Evolutionary conservation across 2,888 invertebrate species (phyloP).

Genomic region (Leptinotarsa peninsularis): DNA sequence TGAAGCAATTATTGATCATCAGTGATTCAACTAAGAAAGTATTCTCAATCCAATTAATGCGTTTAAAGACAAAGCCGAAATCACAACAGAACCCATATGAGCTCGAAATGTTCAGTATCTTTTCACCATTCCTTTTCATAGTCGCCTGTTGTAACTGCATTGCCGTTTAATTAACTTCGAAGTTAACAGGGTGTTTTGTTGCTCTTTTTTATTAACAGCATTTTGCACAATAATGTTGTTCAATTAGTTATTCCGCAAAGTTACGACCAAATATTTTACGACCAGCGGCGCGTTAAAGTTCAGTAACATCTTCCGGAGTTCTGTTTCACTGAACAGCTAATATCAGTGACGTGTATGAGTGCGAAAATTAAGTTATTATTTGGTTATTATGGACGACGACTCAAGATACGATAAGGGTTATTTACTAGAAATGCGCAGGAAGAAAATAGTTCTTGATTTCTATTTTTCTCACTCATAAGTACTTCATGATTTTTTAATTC

Average conservation of each 20-base stretch:
- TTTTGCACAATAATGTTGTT: constrained; percentile 29
- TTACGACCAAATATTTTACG: constrained; percentile 28
- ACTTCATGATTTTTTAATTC: no score
- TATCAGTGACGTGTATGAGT: no score
- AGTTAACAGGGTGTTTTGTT: constrained; percentile 36
- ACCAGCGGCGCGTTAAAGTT: not conserved
- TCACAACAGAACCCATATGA: constrained; percentile 10
- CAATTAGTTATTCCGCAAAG: constrained; percentile 25
- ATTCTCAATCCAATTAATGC: not conserved
- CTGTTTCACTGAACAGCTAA: not conserved
- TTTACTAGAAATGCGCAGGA: no score
- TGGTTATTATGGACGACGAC: no score
- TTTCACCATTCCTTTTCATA: constrained; percentile 27
- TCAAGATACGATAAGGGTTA: no score
- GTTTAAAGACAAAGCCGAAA: constrained; percentile 1
- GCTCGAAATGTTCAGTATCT: constrained; percentile 7
- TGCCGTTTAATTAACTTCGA: constrained; percentile 35
- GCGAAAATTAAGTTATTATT: no score
- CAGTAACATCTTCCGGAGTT: not conserved
- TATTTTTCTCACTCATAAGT: no score
- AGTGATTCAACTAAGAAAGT: not conserved
- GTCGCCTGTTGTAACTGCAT: constrained; percentile 19
- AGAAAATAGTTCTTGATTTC: no score
- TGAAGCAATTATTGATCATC: no score
- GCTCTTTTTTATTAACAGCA: constrained; percentile 27